Evolutionary conservation across 2,888 invertebrate genomes (phyloP).

Genomic region (Parascotia fuliginaria): DNA sequence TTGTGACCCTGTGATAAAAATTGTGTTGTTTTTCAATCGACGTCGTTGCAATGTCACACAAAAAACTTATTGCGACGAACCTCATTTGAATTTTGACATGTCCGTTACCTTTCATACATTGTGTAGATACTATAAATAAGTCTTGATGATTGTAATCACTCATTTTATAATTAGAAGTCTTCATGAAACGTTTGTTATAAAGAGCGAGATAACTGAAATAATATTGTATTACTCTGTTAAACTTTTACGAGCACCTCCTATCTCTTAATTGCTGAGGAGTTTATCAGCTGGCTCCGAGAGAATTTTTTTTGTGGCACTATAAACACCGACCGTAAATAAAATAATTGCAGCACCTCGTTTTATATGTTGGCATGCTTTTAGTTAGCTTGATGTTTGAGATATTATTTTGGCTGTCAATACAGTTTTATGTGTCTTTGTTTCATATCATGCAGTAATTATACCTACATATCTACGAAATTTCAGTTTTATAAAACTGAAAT

Average conservation of each 20-base stretch:
- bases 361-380: constrained; percentile 9
- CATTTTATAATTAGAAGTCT: constrained; percentile 17
- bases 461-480: no score
- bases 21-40: no score
- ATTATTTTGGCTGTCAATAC: not conserved
- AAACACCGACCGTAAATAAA: constrained; percentile 37
- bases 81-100: no score
- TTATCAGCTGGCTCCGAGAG: constrained; percentile 30
- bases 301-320: constrained; percentile 39
- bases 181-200: constrained; percentile 15
- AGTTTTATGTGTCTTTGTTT: not conserved
- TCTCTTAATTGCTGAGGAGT: constrained; percentile 39
- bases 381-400: not conserved
- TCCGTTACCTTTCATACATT: no score
- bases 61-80: no score
- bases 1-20: no score
- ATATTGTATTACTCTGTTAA: constrained; percentile 29
- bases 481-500: no score
- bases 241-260: constrained; percentile 34
- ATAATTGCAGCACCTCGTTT: constrained; percentile 22
- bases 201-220: constrained; percentile 36
- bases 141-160: no score
- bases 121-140: no score
- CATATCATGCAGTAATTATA: not conserved
- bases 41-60: no score